Evolutionary conservation across 2,888 invertebrate species (phyloP), one percentile per base, ranked within the genome.

Genomic region (Trichogramma evanescens): DNA sequence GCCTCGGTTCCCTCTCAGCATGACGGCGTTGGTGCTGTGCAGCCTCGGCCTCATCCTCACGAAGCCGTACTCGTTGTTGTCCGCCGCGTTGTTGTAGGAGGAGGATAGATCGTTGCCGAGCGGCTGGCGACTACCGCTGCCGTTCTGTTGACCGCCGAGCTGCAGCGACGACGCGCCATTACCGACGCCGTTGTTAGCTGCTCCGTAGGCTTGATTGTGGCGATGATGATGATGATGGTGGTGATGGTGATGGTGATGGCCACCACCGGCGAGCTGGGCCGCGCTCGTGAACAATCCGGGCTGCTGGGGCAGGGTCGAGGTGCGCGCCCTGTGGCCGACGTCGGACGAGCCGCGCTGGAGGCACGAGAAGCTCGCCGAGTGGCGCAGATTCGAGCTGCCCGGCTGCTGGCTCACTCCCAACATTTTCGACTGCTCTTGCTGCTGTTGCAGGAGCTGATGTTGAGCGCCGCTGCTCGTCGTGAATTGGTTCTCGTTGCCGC

Each of bases 341-440:
- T 68, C 69, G 57, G 68, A 70, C 40, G 74, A 71, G 66, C 76
- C 72, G 48, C 79, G 74, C 61, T 79, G 78, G 56, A 80, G 72
- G 68, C 80, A 80, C 56, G 79, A 79, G 71, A 80, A 80, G 67
- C 79, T 80, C 58, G 79, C 80, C 64, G 80, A 80, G 71, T 80
- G 80, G 65, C 80, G 70, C 65, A 80, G 70, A 66, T 77, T 77
- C 51, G 48, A n/a, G n/a, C 9, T 9, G n/a, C 42, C 41, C 10
- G 60, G 63, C 58, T 74, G 75, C 64, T 77, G 77, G 73, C 77
- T 77, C 66, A 77, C 76, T 59, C 77, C 77, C 72, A 77, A 70
- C 77, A 77, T 77, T 66, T 69, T 70, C 60, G 13, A 26, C 10
- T 5, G 5, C 10, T 48, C 2, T 6, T 48, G 10, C 48, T 48